Conservation (phyloP, 1,140 invertebrate species). For the Drosophila ambigua region DNA sequence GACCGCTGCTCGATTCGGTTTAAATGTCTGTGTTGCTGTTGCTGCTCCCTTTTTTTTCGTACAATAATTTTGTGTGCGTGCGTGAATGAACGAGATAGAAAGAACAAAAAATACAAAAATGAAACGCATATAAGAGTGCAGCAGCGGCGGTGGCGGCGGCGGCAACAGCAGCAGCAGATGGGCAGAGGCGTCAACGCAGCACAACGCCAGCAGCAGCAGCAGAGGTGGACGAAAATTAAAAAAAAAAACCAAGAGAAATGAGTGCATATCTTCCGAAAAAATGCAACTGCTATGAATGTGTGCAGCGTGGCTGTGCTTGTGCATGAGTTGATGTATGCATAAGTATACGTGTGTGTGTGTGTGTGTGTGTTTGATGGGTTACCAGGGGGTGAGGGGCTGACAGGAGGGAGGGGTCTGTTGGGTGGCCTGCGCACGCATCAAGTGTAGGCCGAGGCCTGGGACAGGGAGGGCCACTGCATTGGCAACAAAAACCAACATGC, state of each 20-base stretch:
- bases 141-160: slow-evolving; percentile 13
- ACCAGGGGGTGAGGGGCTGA: slow-evolving; percentile 5
- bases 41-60: slow-evolving; percentile 16
- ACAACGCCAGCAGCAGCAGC: slow-evolving; percentile 20
- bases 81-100: slow-evolving; percentile 77
- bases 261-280: slow-evolving; percentile 82
- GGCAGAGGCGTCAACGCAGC: slow-evolving; percentile 9
- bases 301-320: slow-evolving; percentile 13
- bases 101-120: slow-evolving; percentile 50
- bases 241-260: slow-evolving; percentile 56
- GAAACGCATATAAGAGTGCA: slow-evolving; percentile 57
- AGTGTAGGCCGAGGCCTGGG: slow-evolving; percentile 42
- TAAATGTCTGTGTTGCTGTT: neutral
- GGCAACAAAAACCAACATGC: slow-evolving; percentile 81
- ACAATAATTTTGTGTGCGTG: slow-evolving; percentile 74
- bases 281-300: slow-evolving; percentile 68
- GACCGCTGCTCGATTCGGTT: slow-evolving; percentile 37
- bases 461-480: slow-evolving; percentile 54
- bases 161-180: slow-evolving; percentile 33
- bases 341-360: slow-evolving; percentile 9
- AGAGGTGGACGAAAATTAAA: slow-evolving; percentile 23
- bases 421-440: slow-evolving; percentile 74
- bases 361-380: slow-evolving; percentile 9
- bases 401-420: slow-evolving; percentile 26
- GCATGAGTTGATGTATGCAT: slow-evolving; percentile 42